Conservation (phyloP, 1,140 invertebrate species). For the Tachypleus tridentatus region DNA sequence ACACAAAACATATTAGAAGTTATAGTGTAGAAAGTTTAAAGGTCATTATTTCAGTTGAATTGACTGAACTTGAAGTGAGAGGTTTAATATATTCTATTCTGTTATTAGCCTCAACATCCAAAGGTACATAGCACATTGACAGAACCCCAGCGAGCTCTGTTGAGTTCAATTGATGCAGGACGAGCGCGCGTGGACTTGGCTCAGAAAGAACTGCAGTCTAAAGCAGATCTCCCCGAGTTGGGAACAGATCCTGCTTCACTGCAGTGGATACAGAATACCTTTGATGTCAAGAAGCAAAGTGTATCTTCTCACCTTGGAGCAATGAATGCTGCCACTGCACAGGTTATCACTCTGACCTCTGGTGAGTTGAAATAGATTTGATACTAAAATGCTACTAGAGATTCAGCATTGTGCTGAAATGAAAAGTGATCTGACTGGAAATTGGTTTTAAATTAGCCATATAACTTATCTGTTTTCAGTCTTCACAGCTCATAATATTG, state of each 20-base stretch:
- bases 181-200: slow-evolving; percentile 71
- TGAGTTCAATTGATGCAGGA: slow-evolving; percentile 75
- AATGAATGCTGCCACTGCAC: slow-evolving; percentile 97
- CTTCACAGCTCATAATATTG: too few species aligned
- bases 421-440: slow-evolving; percentile 90
- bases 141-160: slow-evolving; percentile 79
- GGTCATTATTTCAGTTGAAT: too few species aligned
- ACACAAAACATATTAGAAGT: too few species aligned
- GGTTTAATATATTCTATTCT: too few species aligned
- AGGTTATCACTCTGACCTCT: slow-evolving; percentile 85
- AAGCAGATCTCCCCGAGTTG: slow-evolving; percentile 22
- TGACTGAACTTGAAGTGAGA: too few species aligned
- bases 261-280: slow-evolving; percentile 82
- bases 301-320: slow-evolving; percentile 93
- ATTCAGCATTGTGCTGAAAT: slow-evolving; percentile 87
- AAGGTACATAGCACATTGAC: slow-evolving; percentile 59
- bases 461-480: slow-evolving; percentile 33
- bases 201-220: slow-evolving; percentile 59
- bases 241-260: slow-evolving; percentile 61
- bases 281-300: slow-evolving; percentile 94
- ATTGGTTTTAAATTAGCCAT: slow-evolving; percentile 76
- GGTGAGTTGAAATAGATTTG: slow-evolving; percentile 27
- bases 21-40: too few species aligned
- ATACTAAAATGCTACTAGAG: slow-evolving; percentile 46
- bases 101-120: slow-evolving; percentile 55